Conservation (phyloP, 1,140 invertebrate species). For the Papilio polyxenes region DNA sequence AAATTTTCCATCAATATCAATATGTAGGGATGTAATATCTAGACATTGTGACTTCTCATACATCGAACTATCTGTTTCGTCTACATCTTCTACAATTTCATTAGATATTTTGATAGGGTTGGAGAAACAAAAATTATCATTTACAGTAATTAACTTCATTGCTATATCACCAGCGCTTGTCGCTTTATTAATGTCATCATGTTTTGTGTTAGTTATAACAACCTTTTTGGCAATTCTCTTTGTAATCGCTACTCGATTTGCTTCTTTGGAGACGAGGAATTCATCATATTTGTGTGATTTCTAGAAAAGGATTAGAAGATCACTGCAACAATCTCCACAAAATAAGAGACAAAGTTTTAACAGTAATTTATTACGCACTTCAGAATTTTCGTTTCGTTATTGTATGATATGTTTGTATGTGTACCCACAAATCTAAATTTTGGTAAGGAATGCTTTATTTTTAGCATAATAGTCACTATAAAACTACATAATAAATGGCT, state of each 20-base stretch:
- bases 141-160: neutral
- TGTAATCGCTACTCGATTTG: slow-evolving; percentile 51
- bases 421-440: neutral
- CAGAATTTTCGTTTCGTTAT: neutral
- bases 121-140: neutral
- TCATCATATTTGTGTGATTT: slow-evolving; percentile 65
- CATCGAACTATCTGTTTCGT: neutral
- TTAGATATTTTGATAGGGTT: neutral
- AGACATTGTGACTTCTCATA: neutral
- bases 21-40: neutral
- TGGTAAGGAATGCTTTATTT: neutral
- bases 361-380: neutral
- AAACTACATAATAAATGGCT: no score
- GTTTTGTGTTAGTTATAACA: slow-evolving; percentile 2
- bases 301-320: slow-evolving; percentile 57
- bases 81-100: neutral
- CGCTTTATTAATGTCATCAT: slow-evolving; percentile 24
- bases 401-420: neutral
- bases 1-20: neutral
- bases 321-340: slow-evolving; percentile 20
- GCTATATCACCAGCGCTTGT: neutral
- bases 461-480: no score
- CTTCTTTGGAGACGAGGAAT: slow-evolving; percentile 50
- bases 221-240: slow-evolving; percentile 34
- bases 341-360: neutral